These are phyloP conservation scores for Panorpa germanica DNA, from an alignment of 2,888 invertebrate genomes.

Conservation along the genomic window DNA sequence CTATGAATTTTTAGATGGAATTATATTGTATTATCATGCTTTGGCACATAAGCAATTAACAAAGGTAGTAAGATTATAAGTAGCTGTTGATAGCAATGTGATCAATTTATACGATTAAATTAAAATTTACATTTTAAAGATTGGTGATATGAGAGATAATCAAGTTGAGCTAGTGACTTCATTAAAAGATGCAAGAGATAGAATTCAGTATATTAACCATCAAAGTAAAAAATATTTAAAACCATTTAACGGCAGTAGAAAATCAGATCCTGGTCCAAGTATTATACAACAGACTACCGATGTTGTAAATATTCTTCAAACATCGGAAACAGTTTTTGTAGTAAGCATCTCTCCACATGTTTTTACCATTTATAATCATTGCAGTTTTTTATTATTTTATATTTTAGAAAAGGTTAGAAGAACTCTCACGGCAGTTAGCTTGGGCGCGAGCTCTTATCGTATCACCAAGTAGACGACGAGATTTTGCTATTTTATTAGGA, in stretches of 20 bases:
- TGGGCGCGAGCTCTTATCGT: slow-evolving; percentile 43
- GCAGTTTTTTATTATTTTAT: slow-evolving; percentile 8
- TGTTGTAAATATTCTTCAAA: slow-evolving; percentile 7
- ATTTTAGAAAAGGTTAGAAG: slow-evolving; percentile 26
- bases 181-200: too few species aligned
- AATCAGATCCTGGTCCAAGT: too few species aligned
- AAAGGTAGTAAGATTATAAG: too few species aligned
- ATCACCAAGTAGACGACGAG: slow-evolving; percentile 31
- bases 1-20: slow-evolving; percentile 21
- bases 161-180: too few species aligned
- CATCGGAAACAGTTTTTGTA: slow-evolving; percentile 21
- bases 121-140: too few species aligned
- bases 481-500: slow-evolving; percentile 32
- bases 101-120: too few species aligned
- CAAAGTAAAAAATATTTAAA: too few species aligned
- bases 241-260: too few species aligned
- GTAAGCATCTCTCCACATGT: slow-evolving; percentile 14
- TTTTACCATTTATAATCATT: slow-evolving; percentile 6
- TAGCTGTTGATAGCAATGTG: too few species aligned
- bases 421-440: slow-evolving; percentile 41
- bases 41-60: slow-evolving; percentile 25
- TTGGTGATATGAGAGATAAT: too few species aligned
- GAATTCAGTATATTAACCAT: too few species aligned
- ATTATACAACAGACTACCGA: too few species aligned
- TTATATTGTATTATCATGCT: slow-evolving; percentile 22